Base-by-base conservation (phyloP, 1,140 invertebrate species). In the Drosophila orosa region DNA sequence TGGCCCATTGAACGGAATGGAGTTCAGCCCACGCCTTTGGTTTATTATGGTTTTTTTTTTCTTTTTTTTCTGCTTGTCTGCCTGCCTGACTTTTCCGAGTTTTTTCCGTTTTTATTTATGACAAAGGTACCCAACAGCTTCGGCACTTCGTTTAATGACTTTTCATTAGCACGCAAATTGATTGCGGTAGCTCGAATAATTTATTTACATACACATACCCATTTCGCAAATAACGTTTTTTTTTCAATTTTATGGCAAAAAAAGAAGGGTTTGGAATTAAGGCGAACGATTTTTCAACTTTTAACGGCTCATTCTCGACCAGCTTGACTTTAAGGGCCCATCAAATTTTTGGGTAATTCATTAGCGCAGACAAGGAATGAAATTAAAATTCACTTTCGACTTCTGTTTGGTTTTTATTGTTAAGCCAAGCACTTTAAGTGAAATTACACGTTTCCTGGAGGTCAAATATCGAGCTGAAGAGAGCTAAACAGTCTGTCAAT, bases 101-200 rank as follows among this genome's bases (percentile, higher is more conserved):
- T 66, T 66, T 42, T 17, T 37, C 3, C 9, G 19, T 58, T 60
- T 12, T 63, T 71, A 48, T 75, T 75, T 67, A 76, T 67, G 54
- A 67, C 61, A 75, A 67, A 75, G 35, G 52, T 47, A 39, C 1
- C 60, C 61, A 35, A n/a, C 73, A 75, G 61, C 73, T 48, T 67
- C n/a, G 73, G 61, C 73, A 76, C 72, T 76, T 76, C 61, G 45
- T 76, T 76, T 76, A 76, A 76, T 76, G 73, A 76, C 61, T 76
- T 76, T 76, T 76, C 61, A 76, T 76, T 75, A 76, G 73, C 73
- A 75, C 45, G 72, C 54, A 75, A 75, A 66, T 75, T 66, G 72
- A 75, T 75, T 66, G 73, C 73, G 71, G 73, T 75, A 75, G 72
- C 72, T 75, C n/a, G 40, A 66, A 58, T 75, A 67, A 75, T 75